Evolutionary conservation across 1,140 invertebrate genomes (phyloP).

Genomic region (Drosophila triauraria): DNA sequence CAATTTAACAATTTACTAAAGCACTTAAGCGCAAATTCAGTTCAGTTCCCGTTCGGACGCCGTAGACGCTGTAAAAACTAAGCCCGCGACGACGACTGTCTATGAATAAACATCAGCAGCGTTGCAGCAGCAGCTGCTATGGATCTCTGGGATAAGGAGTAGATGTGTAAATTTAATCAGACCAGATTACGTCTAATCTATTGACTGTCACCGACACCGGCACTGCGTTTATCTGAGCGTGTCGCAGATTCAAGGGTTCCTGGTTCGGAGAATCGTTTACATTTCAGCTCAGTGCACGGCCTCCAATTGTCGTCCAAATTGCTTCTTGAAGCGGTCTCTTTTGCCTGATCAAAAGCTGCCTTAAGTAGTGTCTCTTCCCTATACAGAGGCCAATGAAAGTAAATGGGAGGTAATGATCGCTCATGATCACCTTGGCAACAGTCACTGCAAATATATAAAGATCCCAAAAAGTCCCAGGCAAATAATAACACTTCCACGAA

Average conservation of each 20-base stretch:
- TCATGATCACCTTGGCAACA: not conserved
- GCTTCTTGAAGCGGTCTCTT: slow-evolving; percentile 43
- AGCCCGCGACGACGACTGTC: slow-evolving; percentile 23
- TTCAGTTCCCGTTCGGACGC: slow-evolving; percentile 29
- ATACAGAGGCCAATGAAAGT: slow-evolving; percentile 28
- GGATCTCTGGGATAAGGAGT: slow-evolving; percentile 38
- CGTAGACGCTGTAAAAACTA: slow-evolving; percentile 50
- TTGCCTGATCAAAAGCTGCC: slow-evolving; percentile 44
- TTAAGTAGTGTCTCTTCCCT: slow-evolving; percentile 3
- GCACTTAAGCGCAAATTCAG: slow-evolving; percentile 78
- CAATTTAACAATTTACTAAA: slow-evolving; percentile 83
- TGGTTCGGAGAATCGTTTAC: slow-evolving; percentile 45
- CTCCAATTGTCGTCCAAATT: slow-evolving; percentile 19
- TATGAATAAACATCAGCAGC: slow-evolving; percentile 76
- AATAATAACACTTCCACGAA: slow-evolving; percentile 1
- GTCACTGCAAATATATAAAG: not conserved
- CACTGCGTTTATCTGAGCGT: slow-evolving; percentile 18
- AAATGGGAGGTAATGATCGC: slow-evolving; percentile 29
- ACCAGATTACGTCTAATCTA: slow-evolving; percentile 52
- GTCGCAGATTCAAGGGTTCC: slow-evolving; percentile 27
- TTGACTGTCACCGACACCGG: slow-evolving; percentile 44
- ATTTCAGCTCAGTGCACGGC: slow-evolving; percentile 15
- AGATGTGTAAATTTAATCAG: slow-evolving; percentile 72
- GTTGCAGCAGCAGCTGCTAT: slow-evolving; percentile 5
- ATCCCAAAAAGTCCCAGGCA: not conserved